Evolutionary conservation across 2,797 vertebrate species (phyloP), one percentile per base, ranked within the genome.

Genomic region (Hozukius guyotensis): DNA sequence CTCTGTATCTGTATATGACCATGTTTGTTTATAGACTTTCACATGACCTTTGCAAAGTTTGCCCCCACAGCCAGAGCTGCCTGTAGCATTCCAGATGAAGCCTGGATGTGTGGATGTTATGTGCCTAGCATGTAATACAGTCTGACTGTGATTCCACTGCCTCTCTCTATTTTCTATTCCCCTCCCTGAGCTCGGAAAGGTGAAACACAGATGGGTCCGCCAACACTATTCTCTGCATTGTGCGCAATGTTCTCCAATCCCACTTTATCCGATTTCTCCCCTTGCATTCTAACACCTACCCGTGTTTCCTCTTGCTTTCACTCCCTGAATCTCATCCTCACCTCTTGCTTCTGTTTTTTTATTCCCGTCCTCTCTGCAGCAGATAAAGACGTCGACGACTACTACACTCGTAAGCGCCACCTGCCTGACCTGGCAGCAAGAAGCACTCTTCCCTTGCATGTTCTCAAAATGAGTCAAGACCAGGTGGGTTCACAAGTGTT

Each of bases 331-430:
- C 66, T 72, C 52, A 70, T 77, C 74, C 64, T 91, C 73, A 85
- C 75, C 49, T 63, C 31, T 78, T 63, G 73, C 53, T 63, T 82
- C 29, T 82, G 4, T 59, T 34, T 65, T 69, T 74, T 20, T 59
- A 53, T 84, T 38, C 71, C 75, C 73, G 0, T 87, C 56, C 88
- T 59, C 59, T 93, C 81, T 79, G 82, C 95, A 99, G 99, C 97
- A 67, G 99, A 99, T 93, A 99, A 99, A 93, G 99, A 99, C 9
- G 97, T 98, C 1, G 98, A 99, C 0, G 99, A 99, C 22, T 99
- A 99, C 94, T 99, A 99, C 91, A 97, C 95, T 92, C 96, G 98
- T 72, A 97, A 98, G 88, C 95, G 98, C 71, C 97, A 99, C 89
- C 96, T 99, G 86, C 98, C 99, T 0, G 99, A 99, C 94, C 95